Base-by-base conservation (phyloP, 2,797 vertebrate genomes). In the Poeciliopsis turneri region DNA sequence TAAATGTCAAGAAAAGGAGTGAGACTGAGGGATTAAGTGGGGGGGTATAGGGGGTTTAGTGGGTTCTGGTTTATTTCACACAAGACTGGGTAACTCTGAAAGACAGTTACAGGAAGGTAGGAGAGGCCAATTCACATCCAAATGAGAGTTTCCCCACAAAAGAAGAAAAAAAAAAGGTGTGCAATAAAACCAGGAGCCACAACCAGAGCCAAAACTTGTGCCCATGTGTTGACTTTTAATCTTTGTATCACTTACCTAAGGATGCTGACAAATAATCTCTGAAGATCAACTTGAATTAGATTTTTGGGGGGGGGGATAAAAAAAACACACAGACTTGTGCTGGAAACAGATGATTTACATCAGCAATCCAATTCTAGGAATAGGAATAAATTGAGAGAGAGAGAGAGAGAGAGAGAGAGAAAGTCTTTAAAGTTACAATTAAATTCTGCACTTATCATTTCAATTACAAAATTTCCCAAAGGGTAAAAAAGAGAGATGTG, bases 1-100 rank as follows among this genome's bases (percentile, higher is more conserved):
- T 86, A 90, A 91, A 93, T 93, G 89, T 93, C 91, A 89, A 75
- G 85, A 78, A 81, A 84, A 77, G 81, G 30, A 57, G 59, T 41
- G 49, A 49, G 33, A 70, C 18, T 25, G 76, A 75, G 75, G 33
- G 55, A 11, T 68, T 57, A 41, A 41, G 20, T 75, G 4, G 49
- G 47, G 45, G 45, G 45, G 30, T 30, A 0, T 3, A 0, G 43
- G 43, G 18, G 51, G 9, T 41, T 76, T 68, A 57, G 57, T 36
- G 78, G 23, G 59, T 55, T 78, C 25, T 70, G 53, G 41, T 74
- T 73, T 76, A 68, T 46, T 4, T 5, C 28, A 4, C 11, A 41
- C 8, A 74, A 53, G 13, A 74, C n/a, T 10, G 33, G 33, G 5
- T 9, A 7, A n/a, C 39, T 18, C 23, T 74, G 9, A 71, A 3